These are phyloP conservation scores for Clinocottus analis DNA, from an alignment of 2,113 vertebrate genomes.

Conservation along the genomic window DNA sequence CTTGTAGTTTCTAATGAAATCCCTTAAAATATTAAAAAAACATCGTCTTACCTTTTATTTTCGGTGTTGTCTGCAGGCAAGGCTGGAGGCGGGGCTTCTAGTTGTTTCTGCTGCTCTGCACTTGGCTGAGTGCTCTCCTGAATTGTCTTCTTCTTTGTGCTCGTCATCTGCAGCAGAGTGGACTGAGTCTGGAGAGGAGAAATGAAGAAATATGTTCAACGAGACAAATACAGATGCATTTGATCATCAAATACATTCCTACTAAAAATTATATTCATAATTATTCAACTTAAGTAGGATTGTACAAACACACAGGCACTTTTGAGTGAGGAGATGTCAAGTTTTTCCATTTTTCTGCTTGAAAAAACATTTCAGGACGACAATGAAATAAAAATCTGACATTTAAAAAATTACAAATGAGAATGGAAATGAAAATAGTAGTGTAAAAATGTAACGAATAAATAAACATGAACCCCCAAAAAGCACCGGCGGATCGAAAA, in stretches of 20 bases:
- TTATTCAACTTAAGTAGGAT: too few relatives aligned
- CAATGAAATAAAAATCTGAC: background rate
- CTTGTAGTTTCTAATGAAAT: rapidly evolving
- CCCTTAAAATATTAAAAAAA: too few relatives aligned
- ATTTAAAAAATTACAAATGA: background rate
- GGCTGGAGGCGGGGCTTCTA: constrained; percentile 47
- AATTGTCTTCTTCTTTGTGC: constrained; percentile 75
- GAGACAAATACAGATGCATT: too few relatives aligned
- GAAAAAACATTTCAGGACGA: too few relatives aligned
- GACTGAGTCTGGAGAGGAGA: constrained; percentile 79
- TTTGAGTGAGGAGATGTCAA: background rate
- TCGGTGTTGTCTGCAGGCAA: constrained; percentile 78
- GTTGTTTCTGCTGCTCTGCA: constrained; percentile 50
- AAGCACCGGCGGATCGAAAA: too few relatives aligned
- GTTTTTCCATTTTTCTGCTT: too few relatives aligned
- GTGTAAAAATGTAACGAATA: background rate
- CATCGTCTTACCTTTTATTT: constrained; percentile 84
- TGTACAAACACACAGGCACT: background rate
- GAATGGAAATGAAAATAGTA: background rate
- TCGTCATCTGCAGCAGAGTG: constrained; percentile 88
- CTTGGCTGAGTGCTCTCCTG: constrained; percentile 50
- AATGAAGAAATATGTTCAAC: too few relatives aligned
- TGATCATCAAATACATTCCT: too few relatives aligned
- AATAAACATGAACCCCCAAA: background rate
- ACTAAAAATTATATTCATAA: too few relatives aligned